These are phyloP conservation scores for Atta colombica DNA, from an alignment of 1,140 invertebrate species.

Conservation along the genomic window DNA sequence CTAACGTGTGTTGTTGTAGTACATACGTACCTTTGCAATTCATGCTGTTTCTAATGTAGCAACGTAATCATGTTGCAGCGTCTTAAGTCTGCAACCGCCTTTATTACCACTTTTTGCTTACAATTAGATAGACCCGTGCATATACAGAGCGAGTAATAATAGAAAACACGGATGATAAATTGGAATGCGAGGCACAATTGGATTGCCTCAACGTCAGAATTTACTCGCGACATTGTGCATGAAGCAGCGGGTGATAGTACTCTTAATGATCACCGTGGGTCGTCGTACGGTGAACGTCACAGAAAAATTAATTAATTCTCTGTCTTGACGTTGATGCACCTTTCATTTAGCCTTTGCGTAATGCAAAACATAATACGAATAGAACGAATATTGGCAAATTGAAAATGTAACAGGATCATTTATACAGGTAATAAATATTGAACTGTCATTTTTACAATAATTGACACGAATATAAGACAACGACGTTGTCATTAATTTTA, in stretches of 20 bases:
- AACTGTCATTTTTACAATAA: background rate
- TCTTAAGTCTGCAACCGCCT: background rate
- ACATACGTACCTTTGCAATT: slow-evolving; percentile 9
- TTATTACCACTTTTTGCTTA: slow-evolving; percentile 28
- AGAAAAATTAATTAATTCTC: slow-evolving; percentile 50
- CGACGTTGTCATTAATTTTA: background rate
- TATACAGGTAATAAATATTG: slow-evolving; percentile 4
- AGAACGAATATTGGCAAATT: slow-evolving; percentile 19
- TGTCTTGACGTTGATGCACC: slow-evolving; percentile 5
- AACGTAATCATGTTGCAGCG: slow-evolving; percentile 12
- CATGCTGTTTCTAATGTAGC: background rate
- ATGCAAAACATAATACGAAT: background rate
- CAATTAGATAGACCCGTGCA: background rate
- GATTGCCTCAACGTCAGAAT: slow-evolving; percentile 33
- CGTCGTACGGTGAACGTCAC: background rate
- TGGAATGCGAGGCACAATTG: slow-evolving; percentile 4
- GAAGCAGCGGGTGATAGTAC: slow-evolving; percentile 19
- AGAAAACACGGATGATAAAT: slow-evolving; percentile 31
- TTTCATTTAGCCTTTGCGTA: background rate
- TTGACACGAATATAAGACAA: background rate
- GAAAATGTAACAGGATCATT: slow-evolving; percentile 4
- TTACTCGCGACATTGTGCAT: slow-evolving; percentile 28
- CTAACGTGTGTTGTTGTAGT: background rate
- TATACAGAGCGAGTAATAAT: background rate
- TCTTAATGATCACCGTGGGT: slow-evolving; percentile 28